A percentile compares a stretch with the other conserved stretches of the same genome.
phyloP scores from a whole-genome alignment of 2,113 vertebrate genomes.

The Heterotis niloticus region DNA sequence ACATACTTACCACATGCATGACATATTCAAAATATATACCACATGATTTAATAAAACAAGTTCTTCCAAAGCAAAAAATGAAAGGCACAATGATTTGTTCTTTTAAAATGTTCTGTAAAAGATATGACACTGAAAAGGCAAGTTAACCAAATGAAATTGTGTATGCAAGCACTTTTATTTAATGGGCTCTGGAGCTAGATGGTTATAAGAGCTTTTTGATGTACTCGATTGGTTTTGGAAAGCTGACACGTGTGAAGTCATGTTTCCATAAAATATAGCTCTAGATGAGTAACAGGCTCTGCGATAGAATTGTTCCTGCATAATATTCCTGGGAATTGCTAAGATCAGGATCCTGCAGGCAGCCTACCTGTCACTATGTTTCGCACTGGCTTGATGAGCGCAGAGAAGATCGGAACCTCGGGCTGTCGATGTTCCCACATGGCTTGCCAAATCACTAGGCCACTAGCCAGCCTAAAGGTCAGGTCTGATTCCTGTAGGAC shows the following conservation, averaged over 20 bases:
- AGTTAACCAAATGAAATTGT: too few species aligned
- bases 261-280: background rate
- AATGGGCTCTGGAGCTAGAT: too few species aligned
- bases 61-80: too few species aligned
- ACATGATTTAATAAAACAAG: too few species aligned
- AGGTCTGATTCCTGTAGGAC: slow-evolving; percentile 86
- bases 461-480: slow-evolving; percentile 91
- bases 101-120: too few species aligned
- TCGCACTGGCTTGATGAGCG: slow-evolving; percentile 86
- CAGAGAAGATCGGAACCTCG: slow-evolving; percentile 86
- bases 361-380: slow-evolving; percentile 88
- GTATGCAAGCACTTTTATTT: too few species aligned
- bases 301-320: background rate
- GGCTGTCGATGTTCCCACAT: slow-evolving; percentile 98
- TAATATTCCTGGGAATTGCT: background rate
- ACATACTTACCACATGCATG: too few species aligned
- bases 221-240: too few species aligned
- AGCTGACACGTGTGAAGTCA: background rate
- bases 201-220: too few species aligned
- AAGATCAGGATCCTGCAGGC: background rate
- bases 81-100: too few species aligned
- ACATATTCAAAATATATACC: too few species aligned
- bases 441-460: slow-evolving; percentile 94
- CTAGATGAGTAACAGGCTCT: background rate
- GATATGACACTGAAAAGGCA: too few species aligned